Conservation (phyloP, 2,888 invertebrate genomes). For the Aleiodes testaceus region DNA sequence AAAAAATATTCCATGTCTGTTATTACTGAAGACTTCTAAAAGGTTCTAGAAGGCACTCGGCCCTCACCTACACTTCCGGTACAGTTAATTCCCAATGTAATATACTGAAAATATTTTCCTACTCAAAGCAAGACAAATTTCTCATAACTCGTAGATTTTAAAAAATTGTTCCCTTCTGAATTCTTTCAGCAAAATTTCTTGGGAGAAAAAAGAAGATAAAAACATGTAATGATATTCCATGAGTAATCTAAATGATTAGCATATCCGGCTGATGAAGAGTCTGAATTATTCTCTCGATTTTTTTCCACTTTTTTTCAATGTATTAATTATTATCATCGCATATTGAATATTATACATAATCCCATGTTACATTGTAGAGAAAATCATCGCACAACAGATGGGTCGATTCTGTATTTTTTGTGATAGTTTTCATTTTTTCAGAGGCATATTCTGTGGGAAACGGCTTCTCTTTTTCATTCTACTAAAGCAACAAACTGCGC, state of each 20-base stretch:
- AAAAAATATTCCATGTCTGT: no score
- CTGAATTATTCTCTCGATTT: not conserved
- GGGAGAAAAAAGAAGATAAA: no score
- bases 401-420: no score
- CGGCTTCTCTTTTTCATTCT: not conserved
- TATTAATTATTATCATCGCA: not conserved
- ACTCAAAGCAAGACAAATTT: conserved; percentile 61
- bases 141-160: no score
- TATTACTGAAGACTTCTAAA: conserved; percentile 46
- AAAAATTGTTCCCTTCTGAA: no score
- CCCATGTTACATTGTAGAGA: not conserved
- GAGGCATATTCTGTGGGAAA: no score
- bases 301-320: not conserved
- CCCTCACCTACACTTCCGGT: conserved; percentile 64
- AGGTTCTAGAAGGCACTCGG: conserved; percentile 67
- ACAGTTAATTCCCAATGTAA: conserved; percentile 29
- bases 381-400: not conserved
- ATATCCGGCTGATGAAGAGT: not conserved
- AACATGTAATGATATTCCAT: no score
- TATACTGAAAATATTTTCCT: not conserved
- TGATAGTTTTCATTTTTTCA: no score
- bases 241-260: no score
- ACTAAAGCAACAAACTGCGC: not conserved
- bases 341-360: not conserved
- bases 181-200: no score